Evolutionary conservation across 2,113 vertebrate species (phyloP).

Genomic region (Neolamprologus caudopunctatus): DNA sequence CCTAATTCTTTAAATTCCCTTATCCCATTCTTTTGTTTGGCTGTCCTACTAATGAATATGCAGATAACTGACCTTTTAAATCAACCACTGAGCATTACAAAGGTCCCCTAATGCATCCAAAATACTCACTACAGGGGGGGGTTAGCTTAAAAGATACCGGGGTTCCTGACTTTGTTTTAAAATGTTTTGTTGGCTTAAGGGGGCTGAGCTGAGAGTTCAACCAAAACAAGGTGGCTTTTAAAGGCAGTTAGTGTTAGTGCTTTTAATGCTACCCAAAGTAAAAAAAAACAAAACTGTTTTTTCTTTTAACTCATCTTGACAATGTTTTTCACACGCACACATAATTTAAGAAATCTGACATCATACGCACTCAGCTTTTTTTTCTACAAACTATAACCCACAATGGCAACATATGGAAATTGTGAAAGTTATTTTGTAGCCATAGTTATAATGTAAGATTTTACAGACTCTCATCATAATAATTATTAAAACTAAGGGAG

Average conservation of each 20-base stretch:
- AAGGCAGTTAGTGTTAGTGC: background rate
- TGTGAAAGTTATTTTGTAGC: background rate
- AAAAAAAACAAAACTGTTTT: background rate
- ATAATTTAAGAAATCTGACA: background rate
- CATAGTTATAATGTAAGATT: background rate
- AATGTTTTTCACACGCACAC: background rate
- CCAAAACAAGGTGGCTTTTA: background rate
- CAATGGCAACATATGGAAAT: background rate
- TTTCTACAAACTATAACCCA: background rate
- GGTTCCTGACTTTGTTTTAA: slow-evolving; percentile 13
- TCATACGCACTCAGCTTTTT: background rate
- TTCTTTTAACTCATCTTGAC: background rate
- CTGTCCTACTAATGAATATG: slow-evolving; percentile 32
- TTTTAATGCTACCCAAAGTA: background rate
- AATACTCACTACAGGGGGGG: slow-evolving; percentile 15
- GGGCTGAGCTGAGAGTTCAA: background rate
- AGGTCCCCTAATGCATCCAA: slow-evolving; percentile 28
- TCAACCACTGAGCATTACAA: slow-evolving; percentile 40
- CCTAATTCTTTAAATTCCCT: background rate
- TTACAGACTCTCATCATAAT: background rate
- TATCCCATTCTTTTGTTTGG: slow-evolving; percentile 22
- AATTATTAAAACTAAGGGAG: background rate
- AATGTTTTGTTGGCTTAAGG: slow-evolving; percentile 8
- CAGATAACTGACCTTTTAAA: slow-evolving; percentile 18
- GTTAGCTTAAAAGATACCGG: background rate